These are phyloP conservation scores for Heliopora coerulea DNA, from an alignment of 92 coral and sea anemone species.

Conservation along the genomic window DNA sequence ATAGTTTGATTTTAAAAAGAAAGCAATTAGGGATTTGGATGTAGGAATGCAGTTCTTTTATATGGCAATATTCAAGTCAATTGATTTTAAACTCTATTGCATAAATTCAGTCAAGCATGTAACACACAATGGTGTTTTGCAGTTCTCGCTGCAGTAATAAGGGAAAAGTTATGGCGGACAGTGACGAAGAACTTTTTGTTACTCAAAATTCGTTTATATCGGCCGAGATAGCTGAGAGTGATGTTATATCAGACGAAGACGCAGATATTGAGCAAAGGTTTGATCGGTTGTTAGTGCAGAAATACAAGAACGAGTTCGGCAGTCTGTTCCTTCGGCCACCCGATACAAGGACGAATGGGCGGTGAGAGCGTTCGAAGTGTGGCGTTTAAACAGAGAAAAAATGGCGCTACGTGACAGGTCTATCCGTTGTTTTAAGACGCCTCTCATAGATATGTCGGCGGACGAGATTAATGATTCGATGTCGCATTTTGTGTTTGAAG, in stretches of 20 bases:
- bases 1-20: too few relatives aligned
- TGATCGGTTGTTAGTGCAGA: constrained; percentile 10
- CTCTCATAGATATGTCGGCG: constrained; percentile 11
- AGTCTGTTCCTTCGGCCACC: constrained; percentile 36
- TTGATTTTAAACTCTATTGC: too few relatives aligned
- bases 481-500: constrained; percentile 17
- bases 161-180: not conserved
- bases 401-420: constrained; percentile 4
- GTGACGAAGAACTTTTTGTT: constrained; percentile 14
- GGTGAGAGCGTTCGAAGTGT: constrained; percentile 33
- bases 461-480: not conserved
- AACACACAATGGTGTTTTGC: too few relatives aligned
- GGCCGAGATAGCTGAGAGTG: constrained; percentile 11
- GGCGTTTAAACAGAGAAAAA: constrained; percentile 31
- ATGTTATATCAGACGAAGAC: constrained; percentile 8
- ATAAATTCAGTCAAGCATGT: too few relatives aligned
- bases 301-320: constrained; percentile 14
- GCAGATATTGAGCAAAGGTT: not conserved
- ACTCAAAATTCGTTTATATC: constrained; percentile 9
- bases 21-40: too few relatives aligned
- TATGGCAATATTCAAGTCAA: too few relatives aligned
- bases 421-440: not conserved
- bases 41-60: too few relatives aligned
- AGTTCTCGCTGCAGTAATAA: too few relatives aligned
- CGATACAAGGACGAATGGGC: constrained; percentile 50